Evolutionary conservation across 2,888 invertebrate species (phyloP), one percentile per base, ranked within the genome.

Genomic region (Trichogramma evanescens): DNA sequence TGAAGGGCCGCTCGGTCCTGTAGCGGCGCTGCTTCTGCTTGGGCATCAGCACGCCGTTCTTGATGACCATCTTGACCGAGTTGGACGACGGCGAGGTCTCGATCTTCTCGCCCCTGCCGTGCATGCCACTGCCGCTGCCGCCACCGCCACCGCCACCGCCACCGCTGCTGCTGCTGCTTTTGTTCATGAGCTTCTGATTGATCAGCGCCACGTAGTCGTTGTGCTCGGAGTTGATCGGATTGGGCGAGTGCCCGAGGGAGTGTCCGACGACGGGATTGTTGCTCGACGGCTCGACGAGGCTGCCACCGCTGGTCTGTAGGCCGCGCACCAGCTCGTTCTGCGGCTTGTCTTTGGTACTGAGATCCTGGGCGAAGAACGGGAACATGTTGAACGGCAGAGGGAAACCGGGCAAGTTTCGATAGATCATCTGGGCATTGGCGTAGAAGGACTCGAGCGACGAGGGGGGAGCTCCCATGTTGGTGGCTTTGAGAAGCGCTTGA

Each of bases 11-110:
- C 74, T 95, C 94, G 38, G 94, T 94, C 62, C 94, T 83, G 73
- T 94, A 94, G 49, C 94, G 84, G 54, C 93, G 80, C 76, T 94
- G 94, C 71, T 94, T 94, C 72, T 93, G 93, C 70, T 94, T 94
- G 1, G 93, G 93, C 87, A 93, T 92, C 3, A 93, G 80, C 0
- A 93, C 87, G 0, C 93, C 93, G 71, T 93, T 93, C 76, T 93
- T 93, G 58, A 93, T 90, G 0, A 93, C 92, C 91, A 93, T 91
- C 77, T 92, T 91, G 0, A 92, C 88, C 0, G 88, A 86, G 45
- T 67, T 66, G 0, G 84, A 83, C 53, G 80, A 82, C 13, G 83
- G 77, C 26, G 69, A 58, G 4, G 65, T 46, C 6, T 66, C 67
- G 2, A 69, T 41, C 26, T 71, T 74, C 1, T 75, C 74, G 5